These are phyloP conservation scores for Harpagifer antarcticus DNA, from an alignment of 2,797 vertebrate genomes.

Conservation along the genomic window DNA sequence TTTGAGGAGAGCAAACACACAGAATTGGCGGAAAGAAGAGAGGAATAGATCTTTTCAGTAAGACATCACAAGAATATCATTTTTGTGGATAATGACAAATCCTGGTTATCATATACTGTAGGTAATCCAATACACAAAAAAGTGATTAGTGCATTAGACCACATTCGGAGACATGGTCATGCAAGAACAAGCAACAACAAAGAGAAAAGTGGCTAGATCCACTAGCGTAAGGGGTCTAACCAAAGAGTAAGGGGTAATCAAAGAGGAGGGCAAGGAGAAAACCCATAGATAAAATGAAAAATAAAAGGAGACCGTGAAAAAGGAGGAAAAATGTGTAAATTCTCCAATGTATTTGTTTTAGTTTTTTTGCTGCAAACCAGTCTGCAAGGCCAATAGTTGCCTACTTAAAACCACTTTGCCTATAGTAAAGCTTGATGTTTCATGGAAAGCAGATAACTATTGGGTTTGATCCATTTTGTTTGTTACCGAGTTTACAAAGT, in stretches of 20 bases:
- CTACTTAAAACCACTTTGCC: not conserved
- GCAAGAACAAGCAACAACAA: slow-evolving; percentile 39
- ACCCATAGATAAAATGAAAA: slow-evolving; percentile 7
- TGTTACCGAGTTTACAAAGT: not conserved
- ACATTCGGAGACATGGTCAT: slow-evolving; percentile 32
- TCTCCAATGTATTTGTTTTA: too few species aligned
- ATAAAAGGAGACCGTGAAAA: slow-evolving; percentile 16
- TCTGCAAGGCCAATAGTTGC: slow-evolving; percentile 2
- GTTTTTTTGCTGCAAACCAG: slow-evolving; percentile 23
- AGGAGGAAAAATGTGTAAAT: not conserved
- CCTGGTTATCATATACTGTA: slow-evolving; percentile 15
- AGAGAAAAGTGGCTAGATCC: slow-evolving; percentile 26
- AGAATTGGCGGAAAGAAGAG: slow-evolving; percentile 43
- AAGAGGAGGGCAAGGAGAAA: not conserved
- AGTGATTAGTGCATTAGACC: slow-evolving; percentile 25
- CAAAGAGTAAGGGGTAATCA: not conserved
- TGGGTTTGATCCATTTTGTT: not conserved
- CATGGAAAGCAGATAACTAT: not conserved
- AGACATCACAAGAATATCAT: slow-evolving; percentile 24
- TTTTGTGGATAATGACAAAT: slow-evolving; percentile 40
- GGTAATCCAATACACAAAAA: slow-evolving; percentile 35
- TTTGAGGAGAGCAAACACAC: slow-evolving; percentile 60
- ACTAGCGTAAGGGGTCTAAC: too few species aligned
- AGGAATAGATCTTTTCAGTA: slow-evolving; percentile 31
- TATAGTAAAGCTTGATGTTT: not conserved